Conservation (phyloP, 1,140 invertebrate genomes). For the Phymastichus coffea region DNA sequence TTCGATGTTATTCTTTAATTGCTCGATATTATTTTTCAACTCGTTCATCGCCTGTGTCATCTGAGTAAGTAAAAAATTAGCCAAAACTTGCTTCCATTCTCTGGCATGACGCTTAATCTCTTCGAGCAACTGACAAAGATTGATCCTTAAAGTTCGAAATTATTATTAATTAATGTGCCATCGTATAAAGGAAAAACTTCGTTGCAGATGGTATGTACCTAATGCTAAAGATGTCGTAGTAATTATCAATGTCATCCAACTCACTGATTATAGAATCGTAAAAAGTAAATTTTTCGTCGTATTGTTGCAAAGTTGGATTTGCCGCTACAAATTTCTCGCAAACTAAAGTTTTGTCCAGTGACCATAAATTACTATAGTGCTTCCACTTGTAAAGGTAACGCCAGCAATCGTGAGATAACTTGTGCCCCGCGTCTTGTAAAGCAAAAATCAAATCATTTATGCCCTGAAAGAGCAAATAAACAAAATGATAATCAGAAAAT, state of each 20-base stretch:
- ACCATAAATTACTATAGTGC: constrained; percentile 78
- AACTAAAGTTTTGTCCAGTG: constrained; percentile 72
- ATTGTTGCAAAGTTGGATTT: constrained; percentile 70
- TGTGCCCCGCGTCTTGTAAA: constrained; percentile 67
- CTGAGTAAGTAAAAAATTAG: constrained; percentile 60
- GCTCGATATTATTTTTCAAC: constrained; percentile 63
- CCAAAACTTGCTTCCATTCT: constrained; percentile 72
- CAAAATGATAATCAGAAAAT: not conserved
- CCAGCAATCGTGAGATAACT: constrained; percentile 62
- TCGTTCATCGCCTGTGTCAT: constrained; percentile 65
- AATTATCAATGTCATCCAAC: constrained; percentile 61
- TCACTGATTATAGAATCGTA: constrained; percentile 77
- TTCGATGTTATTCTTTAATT: constrained; percentile 63
- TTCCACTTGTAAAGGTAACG: constrained; percentile 74
- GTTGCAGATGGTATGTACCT: constrained; percentile 53
- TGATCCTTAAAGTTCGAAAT: constrained; percentile 55
- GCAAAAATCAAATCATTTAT: constrained; percentile 68
- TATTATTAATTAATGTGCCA: constrained; percentile 3
- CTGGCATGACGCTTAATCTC: constrained; percentile 66
- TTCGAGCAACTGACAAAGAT: constrained; percentile 64
- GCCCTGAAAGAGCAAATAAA: constrained; percentile 40
- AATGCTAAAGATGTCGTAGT: constrained; percentile 65
- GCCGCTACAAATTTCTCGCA: constrained; percentile 75
- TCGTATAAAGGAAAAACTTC: constrained; percentile 14
- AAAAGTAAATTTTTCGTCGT: constrained; percentile 81